phyloP scores from a whole-genome alignment of 2,113 vertebrate species.

The Oenanthe oenanthe region DNA sequence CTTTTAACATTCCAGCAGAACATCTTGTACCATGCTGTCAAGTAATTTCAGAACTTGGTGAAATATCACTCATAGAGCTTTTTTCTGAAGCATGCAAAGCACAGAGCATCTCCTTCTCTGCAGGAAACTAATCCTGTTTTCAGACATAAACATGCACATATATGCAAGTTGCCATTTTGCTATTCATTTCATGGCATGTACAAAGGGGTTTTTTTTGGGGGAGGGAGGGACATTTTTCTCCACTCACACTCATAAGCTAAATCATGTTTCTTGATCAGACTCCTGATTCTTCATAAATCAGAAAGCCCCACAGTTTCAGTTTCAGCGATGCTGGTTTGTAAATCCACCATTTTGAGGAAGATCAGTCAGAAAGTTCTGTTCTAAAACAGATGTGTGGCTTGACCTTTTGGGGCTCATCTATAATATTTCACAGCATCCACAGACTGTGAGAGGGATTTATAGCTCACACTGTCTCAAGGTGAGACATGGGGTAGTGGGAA shows the following conservation, averaged over 20 bases:
- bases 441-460: not conserved
- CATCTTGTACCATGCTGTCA: not conserved
- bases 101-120: not conserved
- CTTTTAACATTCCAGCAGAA: not conserved
- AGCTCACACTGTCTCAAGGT: not conserved
- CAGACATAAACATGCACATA: not conserved
- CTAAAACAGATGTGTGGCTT: not conserved
- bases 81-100: not conserved
- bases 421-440: not conserved
- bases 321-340: not conserved
- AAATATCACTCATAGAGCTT: not conserved
- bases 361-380: not conserved
- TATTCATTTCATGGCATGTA: not conserved
- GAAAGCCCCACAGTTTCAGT: not conserved
- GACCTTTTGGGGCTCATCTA: not conserved
- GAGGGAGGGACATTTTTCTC: not conserved
- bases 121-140: not conserved
- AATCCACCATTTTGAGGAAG: not conserved
- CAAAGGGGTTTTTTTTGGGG: not conserved
- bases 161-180: not conserved
- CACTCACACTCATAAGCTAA: not conserved
- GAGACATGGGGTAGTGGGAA: not conserved
- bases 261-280: not conserved
- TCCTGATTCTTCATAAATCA: not conserved
- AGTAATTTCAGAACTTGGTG: not conserved